Base-by-base conservation (phyloP, 2,113 vertebrate species). In the Leuciscus idus region DNA sequence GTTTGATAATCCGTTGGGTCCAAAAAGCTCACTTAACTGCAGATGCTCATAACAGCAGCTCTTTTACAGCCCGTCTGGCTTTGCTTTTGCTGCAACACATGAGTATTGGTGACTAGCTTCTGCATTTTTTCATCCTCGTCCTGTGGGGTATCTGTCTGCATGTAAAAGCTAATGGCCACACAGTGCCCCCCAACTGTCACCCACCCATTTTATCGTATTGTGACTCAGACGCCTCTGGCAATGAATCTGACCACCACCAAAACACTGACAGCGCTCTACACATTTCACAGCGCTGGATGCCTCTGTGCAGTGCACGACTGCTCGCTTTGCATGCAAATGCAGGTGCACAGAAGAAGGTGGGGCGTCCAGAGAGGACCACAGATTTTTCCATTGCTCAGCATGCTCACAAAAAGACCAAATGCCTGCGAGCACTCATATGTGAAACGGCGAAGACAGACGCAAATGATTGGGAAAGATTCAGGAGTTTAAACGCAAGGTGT, bases 1-100 rank as follows among this genome's bases (percentile, higher is more conserved):
- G 62, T 36, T 57, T 36, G 19, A 55, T 50, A 19, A 88, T 88
- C 89, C 83, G 17, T 81, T 46, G 84, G 78, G 66, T 28, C n/a
- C 75, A 33, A 50, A 91, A 91, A 89, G 72, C 84, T 81, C 84
- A 92, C 89, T 93, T 85, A 92, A 90, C 87, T 84, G 61, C 28
- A 30, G 0, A 70, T 57, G 55, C 62, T 9, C 66, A 81, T 82
- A 57, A 83, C 59, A 23, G 21, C 30, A 73, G 77, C 39, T 85
- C 66, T 73, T 89, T 61, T 82, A 28, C 6, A 75, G 72, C 72
- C 9, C 86, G 84, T 86, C 57, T 87, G 87, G 85, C 46, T 52
- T 76, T 61, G 50, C 75, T 55, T 26, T 85, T 66, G 39, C 61
- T 74, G 87, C 75, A 19, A 28, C 17, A 81, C 78, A 46, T 2